A percentile compares a stretch with the other conserved stretches of the same genome.
phyloP scores from a whole-genome alignment of 2,888 invertebrate species.

The Drosophila affinis region DNA sequence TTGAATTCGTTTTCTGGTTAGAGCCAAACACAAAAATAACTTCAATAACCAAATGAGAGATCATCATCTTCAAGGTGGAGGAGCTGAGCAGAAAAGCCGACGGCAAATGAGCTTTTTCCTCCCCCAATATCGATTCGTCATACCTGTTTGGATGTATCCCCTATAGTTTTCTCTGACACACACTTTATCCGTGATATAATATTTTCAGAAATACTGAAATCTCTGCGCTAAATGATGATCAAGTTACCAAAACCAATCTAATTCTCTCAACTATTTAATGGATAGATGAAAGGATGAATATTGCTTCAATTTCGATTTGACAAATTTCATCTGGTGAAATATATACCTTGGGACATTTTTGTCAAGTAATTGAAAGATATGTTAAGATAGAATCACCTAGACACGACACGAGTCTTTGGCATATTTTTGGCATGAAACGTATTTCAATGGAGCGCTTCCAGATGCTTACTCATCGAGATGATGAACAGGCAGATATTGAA shows the following conservation, averaged over 20 bases:
- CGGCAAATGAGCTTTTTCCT: conserved; percentile 24
- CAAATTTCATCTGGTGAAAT: conserved; percentile 33
- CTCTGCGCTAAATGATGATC: conserved; percentile 28
- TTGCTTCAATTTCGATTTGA: conserved; percentile 21
- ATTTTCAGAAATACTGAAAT: conserved; percentile 39
- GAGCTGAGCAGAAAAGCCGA: conserved; percentile 16
- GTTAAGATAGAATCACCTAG: neutral
- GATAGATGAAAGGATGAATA: conserved; percentile 32
- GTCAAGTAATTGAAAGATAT: neutral
- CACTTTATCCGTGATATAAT: conserved; percentile 10
- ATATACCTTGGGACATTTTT: conserved; percentile 1
- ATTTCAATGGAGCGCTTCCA: neutral
- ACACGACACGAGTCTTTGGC: neutral
- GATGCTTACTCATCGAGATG: neutral
- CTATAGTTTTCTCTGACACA: neutral
- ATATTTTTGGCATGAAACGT: neutral
- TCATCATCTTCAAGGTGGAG: conserved; percentile 16
- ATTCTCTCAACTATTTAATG: conserved; percentile 11
- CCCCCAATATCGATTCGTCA: neutral
- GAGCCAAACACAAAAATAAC: conserved; percentile 4
- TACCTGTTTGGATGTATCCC: conserved; percentile 26
- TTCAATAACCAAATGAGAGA: conserved; percentile 33
- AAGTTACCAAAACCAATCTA: conserved; percentile 38
- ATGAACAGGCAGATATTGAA: neutral
- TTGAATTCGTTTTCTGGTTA: conserved; percentile 27